Conservation (phyloP, 1,140 invertebrate species). For the Druon quercuslanigerum region DNA sequence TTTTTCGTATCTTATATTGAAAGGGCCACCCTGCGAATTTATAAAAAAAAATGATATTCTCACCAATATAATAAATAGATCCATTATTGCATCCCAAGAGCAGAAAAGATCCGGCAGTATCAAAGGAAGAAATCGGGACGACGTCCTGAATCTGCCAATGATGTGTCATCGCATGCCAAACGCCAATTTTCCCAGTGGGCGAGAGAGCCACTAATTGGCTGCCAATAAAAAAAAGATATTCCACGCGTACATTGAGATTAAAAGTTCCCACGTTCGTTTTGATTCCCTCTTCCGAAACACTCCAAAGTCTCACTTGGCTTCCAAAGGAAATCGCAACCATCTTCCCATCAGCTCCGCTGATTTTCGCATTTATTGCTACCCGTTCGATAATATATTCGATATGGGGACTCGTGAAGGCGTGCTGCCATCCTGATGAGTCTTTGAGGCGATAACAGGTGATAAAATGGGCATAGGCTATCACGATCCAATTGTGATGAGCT, state of each 20-base stretch:
- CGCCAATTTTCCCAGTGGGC: constrained; percentile 95
- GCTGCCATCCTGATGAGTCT: constrained; percentile 96
- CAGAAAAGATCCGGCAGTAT: constrained; percentile 96
- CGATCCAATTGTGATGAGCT: constrained; percentile 98
- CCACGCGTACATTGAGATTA: constrained; percentile 93
- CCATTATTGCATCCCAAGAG: constrained; percentile 96
- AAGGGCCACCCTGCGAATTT: neutral
- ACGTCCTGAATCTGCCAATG: constrained; percentile 99
- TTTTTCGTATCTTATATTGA: too few relatives aligned
- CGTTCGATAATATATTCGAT: constrained; percentile 93
- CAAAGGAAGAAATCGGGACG: constrained; percentile 94
- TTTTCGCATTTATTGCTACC: constrained; percentile 96
- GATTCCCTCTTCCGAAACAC: constrained; percentile 87
- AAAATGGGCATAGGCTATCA: constrained; percentile 96
- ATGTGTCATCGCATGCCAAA: constrained; percentile 99
- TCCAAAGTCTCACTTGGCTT: constrained; percentile 91
- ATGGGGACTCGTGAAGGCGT: constrained; percentile 94
- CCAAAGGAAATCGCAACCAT: constrained; percentile 94
- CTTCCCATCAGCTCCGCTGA: constrained; percentile 82
- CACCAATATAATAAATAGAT: constrained; percentile 97
- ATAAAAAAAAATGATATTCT: neutral
- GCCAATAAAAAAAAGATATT: constrained; percentile 98
- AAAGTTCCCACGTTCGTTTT: constrained; percentile 92
- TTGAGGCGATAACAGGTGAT: constrained; percentile 96
- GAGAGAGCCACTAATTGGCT: constrained; percentile 96